Percentiles rank a stretch among this genome's conserved stretches.
phyloP scores from a whole-genome alignment of 1,140 invertebrate genomes.

The Saccostrea echinata region DNA sequence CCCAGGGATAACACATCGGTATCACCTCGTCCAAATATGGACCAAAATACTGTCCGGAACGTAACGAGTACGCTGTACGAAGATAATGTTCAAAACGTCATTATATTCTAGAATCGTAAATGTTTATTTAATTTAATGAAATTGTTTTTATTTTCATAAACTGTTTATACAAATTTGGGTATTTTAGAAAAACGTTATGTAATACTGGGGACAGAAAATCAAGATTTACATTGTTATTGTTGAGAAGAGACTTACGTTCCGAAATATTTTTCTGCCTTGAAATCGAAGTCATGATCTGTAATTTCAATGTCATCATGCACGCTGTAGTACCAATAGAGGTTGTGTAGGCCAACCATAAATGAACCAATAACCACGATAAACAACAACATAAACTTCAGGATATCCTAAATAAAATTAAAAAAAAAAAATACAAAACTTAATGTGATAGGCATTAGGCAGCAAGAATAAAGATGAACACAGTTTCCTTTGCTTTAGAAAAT shows the following conservation, averaged over 20 bases:
- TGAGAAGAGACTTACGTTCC: slow-evolving; percentile 64
- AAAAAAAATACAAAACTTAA: background rate
- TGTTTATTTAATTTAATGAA: no score
- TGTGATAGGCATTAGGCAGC: no score
- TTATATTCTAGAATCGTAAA: background rate
- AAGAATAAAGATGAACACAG: no score
- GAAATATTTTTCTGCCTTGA: slow-evolving; percentile 66
- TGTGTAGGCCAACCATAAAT: slow-evolving; percentile 75
- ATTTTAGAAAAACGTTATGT: no score
- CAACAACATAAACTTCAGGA: slow-evolving; percentile 72
- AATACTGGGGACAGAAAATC: background rate
- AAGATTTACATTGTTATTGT: background rate
- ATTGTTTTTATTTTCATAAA: no score
- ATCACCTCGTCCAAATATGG: slow-evolving; percentile 86
- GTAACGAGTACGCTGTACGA: slow-evolving; percentile 82
- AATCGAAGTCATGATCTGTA: slow-evolving; percentile 52
- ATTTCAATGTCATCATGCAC: slow-evolving; percentile 64
- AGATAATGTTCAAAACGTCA: background rate
- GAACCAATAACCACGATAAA: slow-evolving; percentile 72
- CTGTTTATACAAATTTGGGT: no score
- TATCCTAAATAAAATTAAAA: slow-evolving; percentile 72
- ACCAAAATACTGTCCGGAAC: slow-evolving; percentile 87
- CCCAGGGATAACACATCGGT: slow-evolving; percentile 82
- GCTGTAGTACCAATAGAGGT: slow-evolving; percentile 77
- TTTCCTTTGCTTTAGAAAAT: no score